A percentile compares a stretch with the other conserved stretches of the same genome.
These are phyloP conservation scores for Tragelaphus scriptus DNA, from an alignment of 2,113 vertebrate genomes.

Conservation along the genomic window DNA sequence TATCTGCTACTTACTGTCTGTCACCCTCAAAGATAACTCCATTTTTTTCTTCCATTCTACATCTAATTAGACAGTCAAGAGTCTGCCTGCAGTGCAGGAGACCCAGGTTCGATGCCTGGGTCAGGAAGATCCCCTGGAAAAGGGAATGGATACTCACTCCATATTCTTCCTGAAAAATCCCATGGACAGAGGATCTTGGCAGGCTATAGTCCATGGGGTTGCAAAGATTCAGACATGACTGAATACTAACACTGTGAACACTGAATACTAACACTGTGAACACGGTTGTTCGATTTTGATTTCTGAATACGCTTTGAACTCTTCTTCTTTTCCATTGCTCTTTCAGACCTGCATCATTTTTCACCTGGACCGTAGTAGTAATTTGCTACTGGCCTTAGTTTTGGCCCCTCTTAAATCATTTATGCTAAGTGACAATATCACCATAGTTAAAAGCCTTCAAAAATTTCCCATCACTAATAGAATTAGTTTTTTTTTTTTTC, in stretches of 20 bases:
- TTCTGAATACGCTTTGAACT: neutral
- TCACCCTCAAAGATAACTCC: neutral
- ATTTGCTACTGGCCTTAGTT: neutral
- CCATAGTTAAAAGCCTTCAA: neutral
- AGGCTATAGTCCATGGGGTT: neutral
- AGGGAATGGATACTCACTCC: neutral
- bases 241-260: neutral
- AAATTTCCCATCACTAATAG: neutral
- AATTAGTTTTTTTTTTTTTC: neutral
- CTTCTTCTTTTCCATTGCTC: neutral
- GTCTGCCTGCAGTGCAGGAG: neutral
- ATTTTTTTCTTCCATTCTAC: neutral
- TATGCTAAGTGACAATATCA: neutral
- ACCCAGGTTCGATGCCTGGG: neutral
- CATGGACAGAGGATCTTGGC: neutral
- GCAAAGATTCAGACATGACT: neutral
- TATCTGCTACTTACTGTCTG: neutral
- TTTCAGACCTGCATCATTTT: neutral
- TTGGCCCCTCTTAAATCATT: neutral
- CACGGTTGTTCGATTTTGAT: neutral
- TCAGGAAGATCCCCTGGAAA: neutral
- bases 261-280: neutral
- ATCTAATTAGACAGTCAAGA: neutral
- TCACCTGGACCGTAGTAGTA: neutral
- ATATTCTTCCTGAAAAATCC: neutral